Evolutionary conservation across 35 echinoderm and acorn worm species (phyloP).

Genomic region (Holothuria glaberrima): DNA sequence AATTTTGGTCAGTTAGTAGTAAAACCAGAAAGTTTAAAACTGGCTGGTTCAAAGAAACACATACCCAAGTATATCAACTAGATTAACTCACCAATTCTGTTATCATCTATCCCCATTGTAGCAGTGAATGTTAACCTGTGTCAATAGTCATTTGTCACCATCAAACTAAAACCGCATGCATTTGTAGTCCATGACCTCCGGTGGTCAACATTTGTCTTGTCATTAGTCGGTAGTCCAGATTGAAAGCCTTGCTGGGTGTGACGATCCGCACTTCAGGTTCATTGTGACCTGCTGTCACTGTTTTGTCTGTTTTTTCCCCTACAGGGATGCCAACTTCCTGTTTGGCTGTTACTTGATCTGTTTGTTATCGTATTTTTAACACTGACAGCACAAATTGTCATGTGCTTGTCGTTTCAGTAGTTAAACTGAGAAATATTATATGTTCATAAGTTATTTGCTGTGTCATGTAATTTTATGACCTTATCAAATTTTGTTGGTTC

Average conservation of each 20-base stretch:
- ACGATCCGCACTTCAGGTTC: conserved; percentile 55
- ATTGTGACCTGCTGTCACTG: neutral
- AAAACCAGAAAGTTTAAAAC: too few relatives aligned
- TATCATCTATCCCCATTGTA: too few relatives aligned
- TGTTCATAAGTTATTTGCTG: neutral
- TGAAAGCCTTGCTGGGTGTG: conserved; percentile 23
- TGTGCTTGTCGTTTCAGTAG: neutral
- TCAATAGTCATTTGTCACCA: too few relatives aligned
- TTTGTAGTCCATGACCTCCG: too few relatives aligned
- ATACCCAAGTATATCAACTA: too few relatives aligned
- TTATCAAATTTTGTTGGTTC: too few relatives aligned
- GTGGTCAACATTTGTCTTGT: conserved; percentile 4
- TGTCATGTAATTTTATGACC: neutral
- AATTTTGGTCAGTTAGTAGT: too few relatives aligned
- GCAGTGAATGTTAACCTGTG: too few relatives aligned
- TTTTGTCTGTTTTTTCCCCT: neutral
- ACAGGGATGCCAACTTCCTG: conserved; percentile 22
- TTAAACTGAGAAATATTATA: neutral
- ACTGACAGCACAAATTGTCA: neutral
- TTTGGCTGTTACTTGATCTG: neutral
- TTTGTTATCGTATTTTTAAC: too few relatives aligned
- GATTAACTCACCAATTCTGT: too few relatives aligned
- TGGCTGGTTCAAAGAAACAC: too few relatives aligned
- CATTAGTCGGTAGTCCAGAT: neutral
- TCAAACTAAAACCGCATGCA: too few relatives aligned